A percentile compares a stretch with the other conserved stretches of the same genome.
Evolutionary conservation across 1,140 invertebrate genomes (phyloP).

Genomic region (Bradynema listronoti): DNA sequence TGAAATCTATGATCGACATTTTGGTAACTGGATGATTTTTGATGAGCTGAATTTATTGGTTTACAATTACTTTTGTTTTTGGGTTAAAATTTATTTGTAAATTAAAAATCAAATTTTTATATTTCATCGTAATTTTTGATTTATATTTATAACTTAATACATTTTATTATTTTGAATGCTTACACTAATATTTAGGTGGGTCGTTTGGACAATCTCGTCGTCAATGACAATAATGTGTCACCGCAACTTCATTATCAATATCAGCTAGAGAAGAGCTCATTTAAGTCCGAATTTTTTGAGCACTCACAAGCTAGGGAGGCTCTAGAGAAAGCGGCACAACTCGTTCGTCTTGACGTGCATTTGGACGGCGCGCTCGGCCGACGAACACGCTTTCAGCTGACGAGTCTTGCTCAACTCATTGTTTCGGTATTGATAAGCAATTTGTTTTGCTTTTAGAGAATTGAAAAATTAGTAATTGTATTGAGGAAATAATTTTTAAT

Average conservation of each 20-base stretch:
- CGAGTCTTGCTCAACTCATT: slow-evolving; percentile 18
- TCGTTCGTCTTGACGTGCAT: slow-evolving; percentile 16
- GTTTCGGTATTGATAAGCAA: slow-evolving; percentile 14
- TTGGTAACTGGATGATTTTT: not conserved
- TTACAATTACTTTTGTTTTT: too few species aligned
- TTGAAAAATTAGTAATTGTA: too few species aligned
- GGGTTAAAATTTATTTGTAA: too few species aligned
- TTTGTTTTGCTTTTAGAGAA: not conserved
- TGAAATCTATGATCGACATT: slow-evolving; percentile 12
- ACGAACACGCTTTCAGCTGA: slow-evolving; percentile 22
- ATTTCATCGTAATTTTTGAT: too few species aligned
- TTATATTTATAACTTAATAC: not conserved
- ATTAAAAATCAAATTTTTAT: too few species aligned
- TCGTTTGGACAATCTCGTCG: not conserved
- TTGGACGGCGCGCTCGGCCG: slow-evolving; percentile 17
- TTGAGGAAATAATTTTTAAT: too few species aligned
- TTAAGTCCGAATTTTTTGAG: slow-evolving; percentile 23
- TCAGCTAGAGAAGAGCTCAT: slow-evolving; percentile 14
- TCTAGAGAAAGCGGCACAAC: slow-evolving; percentile 12
- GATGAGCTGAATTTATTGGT: too few species aligned
- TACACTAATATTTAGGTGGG: slow-evolving; percentile 5
- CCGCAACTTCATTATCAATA: slow-evolving; percentile 8
- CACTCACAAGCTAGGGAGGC: not conserved
- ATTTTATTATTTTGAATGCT: not conserved
- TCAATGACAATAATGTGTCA: not conserved